These are phyloP conservation scores for Romanomermis culicivorax DNA, from an alignment of 2,888 invertebrate genomes.

Conservation along the genomic window DNA sequence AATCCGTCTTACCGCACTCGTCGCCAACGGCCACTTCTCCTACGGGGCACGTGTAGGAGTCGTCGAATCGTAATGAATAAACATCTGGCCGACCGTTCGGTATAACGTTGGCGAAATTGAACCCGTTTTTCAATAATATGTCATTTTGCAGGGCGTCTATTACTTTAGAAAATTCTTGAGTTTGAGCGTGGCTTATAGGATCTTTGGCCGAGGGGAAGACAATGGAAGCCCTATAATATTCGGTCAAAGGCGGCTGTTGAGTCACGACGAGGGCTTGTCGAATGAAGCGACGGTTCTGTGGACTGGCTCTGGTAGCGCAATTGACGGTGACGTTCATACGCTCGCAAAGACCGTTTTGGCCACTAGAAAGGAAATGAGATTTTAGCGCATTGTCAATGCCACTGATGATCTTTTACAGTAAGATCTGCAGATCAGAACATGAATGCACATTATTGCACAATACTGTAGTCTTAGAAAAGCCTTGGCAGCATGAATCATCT, in stretches of 20 bases:
- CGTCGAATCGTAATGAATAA: slow-evolving; percentile 58
- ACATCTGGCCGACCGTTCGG: slow-evolving; percentile 87
- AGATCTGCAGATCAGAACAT: too few relatives aligned
- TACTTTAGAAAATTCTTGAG: slow-evolving; percentile 57
- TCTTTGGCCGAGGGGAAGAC: slow-evolving; percentile 65
- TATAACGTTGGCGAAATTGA: slow-evolving; percentile 24
- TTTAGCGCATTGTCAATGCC: too few relatives aligned
- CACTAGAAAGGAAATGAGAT: slow-evolving; percentile 29
- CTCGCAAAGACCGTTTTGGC: slow-evolving; percentile 59
- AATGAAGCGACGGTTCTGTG: neutral
- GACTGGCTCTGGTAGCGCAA: slow-evolving; percentile 33
- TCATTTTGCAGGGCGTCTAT: slow-evolving; percentile 60
- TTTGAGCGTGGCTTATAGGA: slow-evolving; percentile 62
- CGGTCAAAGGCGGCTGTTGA: slow-evolving; percentile 27
- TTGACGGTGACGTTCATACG: slow-evolving; percentile 45
- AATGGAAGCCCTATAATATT: slow-evolving; percentile 52
- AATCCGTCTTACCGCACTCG: slow-evolving; percentile 62
- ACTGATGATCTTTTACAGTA: too few relatives aligned
- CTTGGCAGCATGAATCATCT: too few relatives aligned
- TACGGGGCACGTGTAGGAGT: slow-evolving; percentile 72
- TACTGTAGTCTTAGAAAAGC: too few relatives aligned
- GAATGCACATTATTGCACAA: slow-evolving; percentile 5
- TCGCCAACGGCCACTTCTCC: slow-evolving; percentile 84
- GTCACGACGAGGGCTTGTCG: neutral
- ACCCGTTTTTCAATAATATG: slow-evolving; percentile 53